phyloP scores from a whole-genome alignment of 2,797 vertebrate genomes.

The Tympanoctomys barrerae region DNA sequence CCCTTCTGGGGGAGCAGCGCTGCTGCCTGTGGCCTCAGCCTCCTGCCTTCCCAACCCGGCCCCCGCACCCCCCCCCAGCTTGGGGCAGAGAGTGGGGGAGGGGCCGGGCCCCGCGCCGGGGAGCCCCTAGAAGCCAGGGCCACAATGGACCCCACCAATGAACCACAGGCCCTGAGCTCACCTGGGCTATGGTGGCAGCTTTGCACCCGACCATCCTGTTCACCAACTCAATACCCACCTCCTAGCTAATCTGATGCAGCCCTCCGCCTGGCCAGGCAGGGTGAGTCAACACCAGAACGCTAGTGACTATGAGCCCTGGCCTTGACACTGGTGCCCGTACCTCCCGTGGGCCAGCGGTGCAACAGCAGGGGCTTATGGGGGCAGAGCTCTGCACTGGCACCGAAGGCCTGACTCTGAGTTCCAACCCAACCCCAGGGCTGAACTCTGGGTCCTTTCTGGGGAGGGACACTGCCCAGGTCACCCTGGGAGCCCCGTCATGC shows the following conservation, averaged over 20 bases:
- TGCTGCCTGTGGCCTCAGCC: background rate
- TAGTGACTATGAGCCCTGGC: background rate
- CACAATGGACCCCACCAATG: background rate
- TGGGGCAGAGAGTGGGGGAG: background rate
- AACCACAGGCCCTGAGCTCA: background rate
- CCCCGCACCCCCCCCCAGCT: too few species aligned
- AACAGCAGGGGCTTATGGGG: rapidly evolving
- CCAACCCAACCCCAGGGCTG: background rate
- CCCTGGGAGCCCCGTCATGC: background rate
- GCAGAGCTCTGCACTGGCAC: background rate
- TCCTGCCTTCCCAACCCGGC: too few species aligned
- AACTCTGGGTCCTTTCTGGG: background rate
- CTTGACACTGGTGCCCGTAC: background rate
- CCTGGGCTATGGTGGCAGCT: background rate
- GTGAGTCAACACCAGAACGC: background rate
- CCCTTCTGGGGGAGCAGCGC: background rate
- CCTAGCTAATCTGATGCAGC: background rate
- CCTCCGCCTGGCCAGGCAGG: background rate
- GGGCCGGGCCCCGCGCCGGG: background rate
- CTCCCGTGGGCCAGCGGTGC: too few species aligned
- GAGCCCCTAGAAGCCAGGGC: background rate
- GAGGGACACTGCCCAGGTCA: background rate
- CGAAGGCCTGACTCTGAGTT: background rate
- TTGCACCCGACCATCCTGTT: background rate
- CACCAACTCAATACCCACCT: background rate